A percentile compares a stretch with the other conserved stretches of the same genome.
phyloP scores from a whole-genome alignment of 1,140 invertebrate species.

The Drosophila sp. region DNA sequence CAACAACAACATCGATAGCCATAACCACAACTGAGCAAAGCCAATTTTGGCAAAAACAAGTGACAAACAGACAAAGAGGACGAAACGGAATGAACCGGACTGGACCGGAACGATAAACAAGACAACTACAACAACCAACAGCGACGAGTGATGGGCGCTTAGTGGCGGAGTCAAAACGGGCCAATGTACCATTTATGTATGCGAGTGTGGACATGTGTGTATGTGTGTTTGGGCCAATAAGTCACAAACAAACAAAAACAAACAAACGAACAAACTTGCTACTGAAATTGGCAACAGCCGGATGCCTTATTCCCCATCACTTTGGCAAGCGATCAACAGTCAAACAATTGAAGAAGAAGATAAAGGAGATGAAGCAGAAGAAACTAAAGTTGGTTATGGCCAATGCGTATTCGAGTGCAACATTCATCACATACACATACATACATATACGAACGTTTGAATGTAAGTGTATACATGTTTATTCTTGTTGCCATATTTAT shows the following conservation, averaged over 20 bases:
- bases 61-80: constrained; percentile 66
- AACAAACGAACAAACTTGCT: constrained; percentile 51
- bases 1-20: constrained; percentile 26
- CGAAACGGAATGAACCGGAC: constrained; percentile 44
- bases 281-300: constrained; percentile 75
- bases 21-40: constrained; percentile 66
- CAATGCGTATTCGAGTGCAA: constrained; percentile 48
- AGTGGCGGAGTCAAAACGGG: constrained; percentile 49
- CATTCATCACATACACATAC: constrained; percentile 39
- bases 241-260: constrained; percentile 62
- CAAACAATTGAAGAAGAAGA: constrained; percentile 12
- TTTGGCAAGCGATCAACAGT: constrained; percentile 56
- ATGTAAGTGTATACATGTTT: constrained; percentile 6
- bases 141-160: constrained; percentile 41
- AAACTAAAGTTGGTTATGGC: constrained; percentile 32
- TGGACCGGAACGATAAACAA: constrained; percentile 64
- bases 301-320: constrained; percentile 63
- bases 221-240: constrained; percentile 70
- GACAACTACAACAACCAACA: constrained; percentile 36
- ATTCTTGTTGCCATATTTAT: constrained; percentile 74
- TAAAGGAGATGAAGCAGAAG: constrained; percentile 2
- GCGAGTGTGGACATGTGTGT: constrained; percentile 15
- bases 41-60: constrained; percentile 79
- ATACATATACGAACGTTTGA: not conserved
- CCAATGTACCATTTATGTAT: constrained; percentile 64